Conservation (phyloP, 30 jellyfish, hydroid and myxozoan genomes). For the Pelagia noctiluca region DNA sequence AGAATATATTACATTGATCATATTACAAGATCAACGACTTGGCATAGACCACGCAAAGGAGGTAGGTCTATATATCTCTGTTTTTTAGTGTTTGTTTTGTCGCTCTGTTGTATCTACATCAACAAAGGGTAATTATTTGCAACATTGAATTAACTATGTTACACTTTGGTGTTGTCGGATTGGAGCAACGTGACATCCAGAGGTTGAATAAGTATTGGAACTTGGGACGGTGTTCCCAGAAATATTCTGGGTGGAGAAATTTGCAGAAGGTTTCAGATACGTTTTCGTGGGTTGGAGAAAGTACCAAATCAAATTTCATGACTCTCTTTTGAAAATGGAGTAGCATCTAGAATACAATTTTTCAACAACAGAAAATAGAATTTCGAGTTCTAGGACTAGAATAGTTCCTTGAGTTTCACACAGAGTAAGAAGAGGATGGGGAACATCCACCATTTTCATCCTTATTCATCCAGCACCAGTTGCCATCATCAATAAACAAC, state of each 20-base stretch:
- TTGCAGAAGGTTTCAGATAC: too few species aligned
- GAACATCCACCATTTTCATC: too few species aligned
- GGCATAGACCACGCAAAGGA: constrained; percentile 92
- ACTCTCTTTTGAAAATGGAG: too few species aligned
- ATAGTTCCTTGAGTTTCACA: too few species aligned
- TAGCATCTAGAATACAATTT: too few species aligned
- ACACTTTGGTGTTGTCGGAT: constrained; percentile 6
- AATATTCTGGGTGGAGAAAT: background rate
- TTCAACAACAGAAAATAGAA: too few species aligned
- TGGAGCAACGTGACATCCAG: background rate
- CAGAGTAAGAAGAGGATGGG: too few species aligned
- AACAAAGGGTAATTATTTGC: background rate
- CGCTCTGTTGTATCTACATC: background rate
- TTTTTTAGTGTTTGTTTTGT: background rate
- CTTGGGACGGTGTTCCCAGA: background rate
- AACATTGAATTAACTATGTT: background rate
- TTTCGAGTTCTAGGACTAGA: too few species aligned
- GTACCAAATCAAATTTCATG: too few species aligned
- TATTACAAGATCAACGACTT: constrained; percentile 82
- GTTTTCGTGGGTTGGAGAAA: too few species aligned
- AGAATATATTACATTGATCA: constrained; percentile 95
- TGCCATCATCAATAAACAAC: too few species aligned
- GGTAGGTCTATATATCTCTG: constrained; percentile 55
- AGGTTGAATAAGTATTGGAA: background rate
- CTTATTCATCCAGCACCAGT: too few species aligned